These are phyloP conservation scores for Diploscapter pachys DNA, from an alignment of 1,140 invertebrate genomes.

Conservation along the genomic window DNA sequence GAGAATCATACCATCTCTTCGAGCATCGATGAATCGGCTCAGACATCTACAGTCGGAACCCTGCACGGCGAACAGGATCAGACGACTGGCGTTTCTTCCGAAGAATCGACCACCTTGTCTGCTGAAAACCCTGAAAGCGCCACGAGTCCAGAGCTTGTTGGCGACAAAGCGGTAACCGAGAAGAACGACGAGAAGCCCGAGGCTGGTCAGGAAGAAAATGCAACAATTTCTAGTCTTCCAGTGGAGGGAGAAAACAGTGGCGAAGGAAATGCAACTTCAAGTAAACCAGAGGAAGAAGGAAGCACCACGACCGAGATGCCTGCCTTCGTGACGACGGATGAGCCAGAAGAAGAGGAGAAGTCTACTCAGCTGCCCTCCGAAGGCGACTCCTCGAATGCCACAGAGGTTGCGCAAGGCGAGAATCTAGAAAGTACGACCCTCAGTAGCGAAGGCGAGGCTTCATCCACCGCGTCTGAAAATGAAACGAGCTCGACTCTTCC, in stretches of 20 bases:
- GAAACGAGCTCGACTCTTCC: too few relatives aligned
- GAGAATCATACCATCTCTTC: neutral
- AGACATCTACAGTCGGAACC: too few relatives aligned
- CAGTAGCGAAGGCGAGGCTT: too few relatives aligned
- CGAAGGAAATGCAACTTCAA: neutral
- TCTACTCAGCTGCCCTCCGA: neutral
- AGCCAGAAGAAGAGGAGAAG: neutral
- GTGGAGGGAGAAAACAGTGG: neutral
- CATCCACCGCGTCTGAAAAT: too few relatives aligned
- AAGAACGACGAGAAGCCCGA: too few relatives aligned
- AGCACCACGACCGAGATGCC: neutral
- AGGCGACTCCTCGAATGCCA: too few relatives aligned
- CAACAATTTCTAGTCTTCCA: neutral
- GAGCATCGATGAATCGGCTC: neutral
- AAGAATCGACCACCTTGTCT: neutral
- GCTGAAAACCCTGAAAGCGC: neutral
- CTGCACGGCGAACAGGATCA: neutral
- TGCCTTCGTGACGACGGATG: neutral
- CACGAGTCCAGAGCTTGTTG: too few relatives aligned
- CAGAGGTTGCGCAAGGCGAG: too few relatives aligned
- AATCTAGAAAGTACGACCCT: too few relatives aligned
- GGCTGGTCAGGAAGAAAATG: conserved; percentile 12
- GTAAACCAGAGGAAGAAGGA: neutral
- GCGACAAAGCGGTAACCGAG: too few relatives aligned
- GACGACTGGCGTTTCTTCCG: conserved; percentile 9